phyloP scores from a whole-genome alignment of 2,797 vertebrate species.

The Ibycter americanus region DNA sequence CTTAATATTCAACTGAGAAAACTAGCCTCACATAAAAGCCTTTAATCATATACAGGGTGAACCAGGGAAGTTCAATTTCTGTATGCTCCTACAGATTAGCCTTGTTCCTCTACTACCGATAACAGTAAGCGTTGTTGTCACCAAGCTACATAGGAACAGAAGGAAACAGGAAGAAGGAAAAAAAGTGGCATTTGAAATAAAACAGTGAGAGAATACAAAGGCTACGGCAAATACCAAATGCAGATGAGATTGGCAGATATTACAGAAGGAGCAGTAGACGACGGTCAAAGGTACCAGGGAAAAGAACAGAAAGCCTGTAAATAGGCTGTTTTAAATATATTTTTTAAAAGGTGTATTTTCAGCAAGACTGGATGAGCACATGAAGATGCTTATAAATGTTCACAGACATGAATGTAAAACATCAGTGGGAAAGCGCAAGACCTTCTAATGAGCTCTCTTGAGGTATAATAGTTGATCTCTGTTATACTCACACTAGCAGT shows the following conservation, averaged over 20 bases:
- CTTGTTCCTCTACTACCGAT: background rate
- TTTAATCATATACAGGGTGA: background rate
- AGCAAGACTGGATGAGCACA: background rate
- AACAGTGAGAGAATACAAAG: background rate
- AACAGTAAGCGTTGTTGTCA: background rate
- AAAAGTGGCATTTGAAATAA: background rate
- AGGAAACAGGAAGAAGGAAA: background rate
- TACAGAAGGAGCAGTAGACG: background rate
- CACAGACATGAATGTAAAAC: background rate
- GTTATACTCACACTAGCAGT: background rate
- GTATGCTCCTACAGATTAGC: background rate
- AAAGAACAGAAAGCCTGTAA: background rate
- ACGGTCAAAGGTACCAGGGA: background rate
- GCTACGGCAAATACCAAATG: background rate
- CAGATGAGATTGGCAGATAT: background rate
- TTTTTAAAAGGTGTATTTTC: background rate
- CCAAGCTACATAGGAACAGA: background rate
- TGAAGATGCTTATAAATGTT: background rate
- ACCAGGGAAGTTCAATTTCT: background rate
- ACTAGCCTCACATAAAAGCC: background rate
- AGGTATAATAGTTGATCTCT: background rate
- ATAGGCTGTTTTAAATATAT: background rate
- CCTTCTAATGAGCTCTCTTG: background rate
- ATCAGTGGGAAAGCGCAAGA: background rate
- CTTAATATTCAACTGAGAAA: background rate